Evolutionary conservation across 2,888 invertebrate genomes (phyloP), one percentile per base, ranked within the genome.

Genomic region (Hedychridium roseum): DNA sequence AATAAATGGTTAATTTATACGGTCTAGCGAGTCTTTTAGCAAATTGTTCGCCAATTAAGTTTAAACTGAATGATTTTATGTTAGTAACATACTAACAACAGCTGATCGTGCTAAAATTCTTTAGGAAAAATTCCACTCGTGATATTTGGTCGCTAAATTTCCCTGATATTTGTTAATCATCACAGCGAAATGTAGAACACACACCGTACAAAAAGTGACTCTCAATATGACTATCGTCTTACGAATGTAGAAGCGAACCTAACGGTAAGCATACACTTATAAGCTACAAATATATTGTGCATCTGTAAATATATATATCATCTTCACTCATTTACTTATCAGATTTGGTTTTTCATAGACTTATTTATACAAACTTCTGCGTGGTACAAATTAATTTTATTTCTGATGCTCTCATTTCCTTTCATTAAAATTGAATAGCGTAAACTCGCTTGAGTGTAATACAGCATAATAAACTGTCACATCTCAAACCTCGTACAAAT

Each of bases 331-430:
- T 53, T 50, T 50, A 42, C 49, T 41, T 64, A 64, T 63, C 50
- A 56, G 64, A 57, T 63, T 64, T 63, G 56, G 52, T 60, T 60
- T 64, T 45, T 62, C 54, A 57, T 49, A 60, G 47, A 57, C 49
- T 60, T 34, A 18, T 47, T 27, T 39, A 45, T 49, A 31, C 1
- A 44, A 20, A 40, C 42, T 6, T 38, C 18, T 23, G 43, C 50
- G 38, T 40, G 23, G 15, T 50, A 45, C 37, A 50, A 9, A 23
- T 6, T 6, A 23, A 9, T 23, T 23, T 23, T 23, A 5, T 23
- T 23, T 9, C 5, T 6, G 23, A 23, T 23, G 23, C 9, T 23
- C 23, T 23, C 23, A 5, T 23, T 6, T 23, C 23, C 9, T 6
- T n/a, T n/a, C n/a, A n/a, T n/a, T n/a, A n/a, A n/a, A n/a, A n/a